These are phyloP conservation scores for Aurelia coerulea DNA, from an alignment of 30 jellyfish, hydroid and myxozoan genomes.

Conservation along the genomic window DNA sequence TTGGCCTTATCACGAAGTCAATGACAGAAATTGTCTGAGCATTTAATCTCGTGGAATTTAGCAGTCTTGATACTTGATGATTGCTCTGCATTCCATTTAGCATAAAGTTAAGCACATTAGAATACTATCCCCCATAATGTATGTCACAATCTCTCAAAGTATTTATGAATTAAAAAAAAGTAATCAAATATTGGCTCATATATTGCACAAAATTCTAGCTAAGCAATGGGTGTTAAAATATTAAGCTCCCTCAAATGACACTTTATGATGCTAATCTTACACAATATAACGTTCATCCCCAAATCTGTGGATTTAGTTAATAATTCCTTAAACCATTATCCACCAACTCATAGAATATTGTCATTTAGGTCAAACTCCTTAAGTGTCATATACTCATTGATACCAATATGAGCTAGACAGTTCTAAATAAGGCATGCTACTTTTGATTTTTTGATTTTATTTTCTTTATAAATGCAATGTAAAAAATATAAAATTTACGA, in stretches of 20 bases:
- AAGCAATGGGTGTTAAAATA: not conserved
- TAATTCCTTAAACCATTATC: not conserved
- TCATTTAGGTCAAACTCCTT: too few species aligned
- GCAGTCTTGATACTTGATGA: conserved; percentile 16
- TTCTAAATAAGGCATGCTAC: too few species aligned
- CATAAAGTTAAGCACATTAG: conserved; percentile 19
- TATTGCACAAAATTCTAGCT: too few species aligned
- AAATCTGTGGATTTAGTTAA: conserved; percentile 2
- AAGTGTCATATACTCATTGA: too few species aligned
- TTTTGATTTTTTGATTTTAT: too few species aligned
- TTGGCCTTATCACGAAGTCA: too few species aligned
- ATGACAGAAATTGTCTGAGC: not conserved
- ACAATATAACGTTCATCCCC: not conserved
- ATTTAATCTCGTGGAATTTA: conserved; percentile 1
- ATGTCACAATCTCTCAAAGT: not conserved
- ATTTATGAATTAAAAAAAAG: too few species aligned
- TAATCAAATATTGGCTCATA: too few species aligned
- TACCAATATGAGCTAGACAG: too few species aligned
- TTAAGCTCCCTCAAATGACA: conserved; percentile 2
- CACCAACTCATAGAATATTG: too few species aligned
- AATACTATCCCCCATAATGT: conserved; percentile 11
- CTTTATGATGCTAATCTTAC: conserved; percentile 11
- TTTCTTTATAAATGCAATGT: too few species aligned
- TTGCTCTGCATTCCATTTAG: conserved; percentile 20
- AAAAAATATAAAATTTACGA: too few species aligned